Evolutionary conservation across 2,113 vertebrate species (phyloP).

Genomic region (Chelonoidis abingdonii): DNA sequence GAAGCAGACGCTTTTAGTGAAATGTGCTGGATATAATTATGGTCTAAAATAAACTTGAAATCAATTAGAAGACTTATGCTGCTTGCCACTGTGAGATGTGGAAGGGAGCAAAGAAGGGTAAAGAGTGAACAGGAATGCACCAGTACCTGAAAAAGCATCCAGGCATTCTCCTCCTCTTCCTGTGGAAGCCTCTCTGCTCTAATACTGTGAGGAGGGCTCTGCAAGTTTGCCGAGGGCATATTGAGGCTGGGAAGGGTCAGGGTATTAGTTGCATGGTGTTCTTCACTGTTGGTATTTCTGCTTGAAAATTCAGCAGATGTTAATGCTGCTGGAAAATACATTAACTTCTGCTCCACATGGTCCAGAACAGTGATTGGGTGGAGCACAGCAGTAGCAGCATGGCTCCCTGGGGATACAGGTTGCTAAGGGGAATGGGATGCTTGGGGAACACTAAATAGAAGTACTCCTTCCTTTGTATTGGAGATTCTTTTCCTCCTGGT

Average conservation of each 20-base stretch:
- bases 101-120: not conserved
- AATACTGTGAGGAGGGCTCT: rapidly evolving
- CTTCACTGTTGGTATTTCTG: not conserved
- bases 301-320: not conserved
- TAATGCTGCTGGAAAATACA: not conserved
- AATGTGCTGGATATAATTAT: not conserved
- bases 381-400: not conserved
- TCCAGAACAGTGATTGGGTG: not conserved
- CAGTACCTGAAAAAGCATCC: not conserved
- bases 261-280: not conserved
- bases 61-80: not conserved
- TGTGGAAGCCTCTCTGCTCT: rapidly evolving
- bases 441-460: not conserved
- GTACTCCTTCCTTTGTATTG: not conserved
- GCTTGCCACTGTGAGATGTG: not conserved
- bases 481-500: not conserved
- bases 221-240: not conserved
- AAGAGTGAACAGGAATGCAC: rapidly evolving
- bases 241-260: rapidly evolving
- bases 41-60: not conserved
- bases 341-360: not conserved
- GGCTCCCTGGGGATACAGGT: not conserved
- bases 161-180: not conserved
- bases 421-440: not conserved
- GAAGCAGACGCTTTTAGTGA: not conserved